Conservation (phyloP, 2,888 invertebrate genomes). For the Bunonema sp. region DNA sequence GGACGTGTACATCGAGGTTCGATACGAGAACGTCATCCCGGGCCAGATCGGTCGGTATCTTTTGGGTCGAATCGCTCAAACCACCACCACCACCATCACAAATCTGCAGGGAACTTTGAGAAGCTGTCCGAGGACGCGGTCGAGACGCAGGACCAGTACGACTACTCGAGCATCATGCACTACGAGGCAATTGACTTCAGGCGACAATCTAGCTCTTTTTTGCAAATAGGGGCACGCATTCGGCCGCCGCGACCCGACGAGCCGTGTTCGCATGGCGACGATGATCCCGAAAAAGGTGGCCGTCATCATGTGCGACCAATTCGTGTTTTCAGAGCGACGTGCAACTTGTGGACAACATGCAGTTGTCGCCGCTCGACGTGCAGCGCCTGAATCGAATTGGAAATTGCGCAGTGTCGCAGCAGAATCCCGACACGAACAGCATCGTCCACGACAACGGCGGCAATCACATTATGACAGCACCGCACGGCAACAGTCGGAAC, state of each 20-base stretch:
- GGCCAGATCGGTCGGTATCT: conserved; percentile 17
- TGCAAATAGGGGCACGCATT: too few relatives aligned
- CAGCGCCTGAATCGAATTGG: conserved; percentile 18
- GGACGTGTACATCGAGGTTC: conserved; percentile 9
- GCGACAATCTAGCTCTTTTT: too few relatives aligned
- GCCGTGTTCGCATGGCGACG: neutral
- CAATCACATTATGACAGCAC: too few relatives aligned
- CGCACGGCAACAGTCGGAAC: too few relatives aligned
- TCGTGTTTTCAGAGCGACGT: conserved; percentile 8
- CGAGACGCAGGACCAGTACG: conserved; percentile 19
- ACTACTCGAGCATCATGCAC: conserved; percentile 8
- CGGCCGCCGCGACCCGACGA: neutral
- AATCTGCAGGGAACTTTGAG: conserved; percentile 22
- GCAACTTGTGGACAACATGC: conserved; percentile 17
- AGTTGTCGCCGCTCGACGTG: conserved; percentile 17
- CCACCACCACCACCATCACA: neutral
- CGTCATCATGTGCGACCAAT: neutral
- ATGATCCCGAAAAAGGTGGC: neutral
- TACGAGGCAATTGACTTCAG: neutral
- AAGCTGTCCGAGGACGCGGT: conserved; percentile 14
- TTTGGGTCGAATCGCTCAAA: neutral
- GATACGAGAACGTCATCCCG: conserved; percentile 18
- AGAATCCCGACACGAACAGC: too few relatives aligned
- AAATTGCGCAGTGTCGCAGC: conserved; percentile 7
- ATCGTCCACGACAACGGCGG: too few relatives aligned